Evolutionary conservation across 2,113 vertebrate species (phyloP), one percentile per base, ranked within the genome.

Genomic region (Romanogobio albipinnatus): DNA sequence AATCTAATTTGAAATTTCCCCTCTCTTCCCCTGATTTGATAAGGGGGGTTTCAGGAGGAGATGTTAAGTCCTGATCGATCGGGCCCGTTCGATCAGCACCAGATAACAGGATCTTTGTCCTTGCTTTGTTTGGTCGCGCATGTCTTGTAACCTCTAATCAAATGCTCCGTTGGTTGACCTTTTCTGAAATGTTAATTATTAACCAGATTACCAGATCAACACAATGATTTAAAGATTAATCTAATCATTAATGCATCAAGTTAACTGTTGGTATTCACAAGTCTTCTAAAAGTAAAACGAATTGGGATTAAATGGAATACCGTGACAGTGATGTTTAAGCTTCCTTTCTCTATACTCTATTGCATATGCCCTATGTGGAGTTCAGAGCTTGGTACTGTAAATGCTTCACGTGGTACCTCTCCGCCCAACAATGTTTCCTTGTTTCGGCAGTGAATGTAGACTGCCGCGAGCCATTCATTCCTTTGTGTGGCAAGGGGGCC

Each of bases 391-490:
- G 36, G 49, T 36, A 68, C 77, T 26, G 82, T 84, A 79, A 81
- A 84, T 66, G 61, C 71, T 74, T 84, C 83, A 85, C 62, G 76
- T 74, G 78, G 71, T 64, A n/a, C 24, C 49, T 73, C 83, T 70
- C 22, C 14, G 5, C 62, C 45, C 19, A 85, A 95, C 94, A 95
- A 94, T 94, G 93, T 92, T 90, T 90, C 94, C 93, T 95, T 94
- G 94, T 95, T 94, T 90, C 89, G 86, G 86, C n/a, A 85, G 90
- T 94, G 93, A 94, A 94, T 94, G 91, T 91, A 88, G 86, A 85
- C 92, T 93, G 92, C 93, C 92, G 90, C 88, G 90, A 93, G 94
- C 93, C 93, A 93, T 93, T 94, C 92, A 93, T 89, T 91, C 92
- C 90, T 93, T 93, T 93, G 92, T 92, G 89, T 91, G 90, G 87